Evolutionary conservation across 2,888 invertebrate species (phyloP).

Genomic region (Chloroclysta siterata): DNA sequence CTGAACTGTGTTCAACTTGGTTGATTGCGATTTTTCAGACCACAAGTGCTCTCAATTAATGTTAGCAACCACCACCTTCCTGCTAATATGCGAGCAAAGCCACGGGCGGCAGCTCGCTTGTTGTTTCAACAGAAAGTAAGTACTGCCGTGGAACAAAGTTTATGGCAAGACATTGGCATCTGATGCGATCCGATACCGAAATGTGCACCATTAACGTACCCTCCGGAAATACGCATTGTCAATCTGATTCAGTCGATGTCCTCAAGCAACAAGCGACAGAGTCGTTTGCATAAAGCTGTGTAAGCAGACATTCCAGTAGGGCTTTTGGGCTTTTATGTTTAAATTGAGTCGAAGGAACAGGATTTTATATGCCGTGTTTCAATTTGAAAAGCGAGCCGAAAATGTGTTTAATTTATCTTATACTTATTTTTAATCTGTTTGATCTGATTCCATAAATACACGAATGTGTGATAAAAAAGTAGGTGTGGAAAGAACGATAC

Average conservation of each 20-base stretch:
- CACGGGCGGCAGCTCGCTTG: too few species aligned
- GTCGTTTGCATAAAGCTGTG: constrained; percentile 49
- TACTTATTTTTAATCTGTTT: too few species aligned
- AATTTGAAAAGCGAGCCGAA: neutral
- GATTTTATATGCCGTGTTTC: neutral
- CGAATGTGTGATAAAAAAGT: too few species aligned
- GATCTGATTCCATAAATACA: too few species aligned
- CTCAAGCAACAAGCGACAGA: constrained; percentile 38
- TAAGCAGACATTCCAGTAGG: constrained; percentile 4
- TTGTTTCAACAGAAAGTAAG: too few species aligned
- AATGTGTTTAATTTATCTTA: too few species aligned
- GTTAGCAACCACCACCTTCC: too few species aligned
- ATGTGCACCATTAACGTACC: constrained; percentile 65
- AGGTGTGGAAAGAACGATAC: too few species aligned
- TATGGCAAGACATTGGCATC: neutral
- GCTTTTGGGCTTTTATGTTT: constrained; percentile 9
- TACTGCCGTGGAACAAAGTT: neutral
- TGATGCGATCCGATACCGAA: constrained; percentile 49
- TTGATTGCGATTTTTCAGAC: too few species aligned
- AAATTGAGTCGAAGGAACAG: neutral
- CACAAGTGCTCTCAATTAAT: too few species aligned
- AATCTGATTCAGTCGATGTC: constrained; percentile 40
- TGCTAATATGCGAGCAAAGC: too few species aligned
- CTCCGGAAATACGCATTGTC: constrained; percentile 59
- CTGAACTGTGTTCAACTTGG: too few species aligned